Evolutionary conservation across 2,113 vertebrate genomes (phyloP).

Genomic region (Aplodontia rufa): DNA sequence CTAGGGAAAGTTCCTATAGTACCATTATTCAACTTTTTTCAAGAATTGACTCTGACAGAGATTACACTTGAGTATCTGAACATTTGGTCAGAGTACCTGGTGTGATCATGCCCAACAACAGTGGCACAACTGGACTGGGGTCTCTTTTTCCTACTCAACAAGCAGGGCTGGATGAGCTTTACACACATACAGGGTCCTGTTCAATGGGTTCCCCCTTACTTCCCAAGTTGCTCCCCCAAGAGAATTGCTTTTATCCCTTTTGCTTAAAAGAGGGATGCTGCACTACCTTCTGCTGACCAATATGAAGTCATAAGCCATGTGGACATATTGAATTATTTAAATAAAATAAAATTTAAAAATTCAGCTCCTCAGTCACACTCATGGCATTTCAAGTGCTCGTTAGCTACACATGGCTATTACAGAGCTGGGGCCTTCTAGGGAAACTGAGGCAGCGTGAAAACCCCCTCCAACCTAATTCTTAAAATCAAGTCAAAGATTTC

Average conservation of each 20-base stretch:
- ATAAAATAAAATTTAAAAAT: background rate
- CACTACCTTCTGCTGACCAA: fast-evolving
- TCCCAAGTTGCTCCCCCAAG: background rate
- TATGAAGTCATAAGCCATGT: fast-evolving
- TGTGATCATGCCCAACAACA: background rate
- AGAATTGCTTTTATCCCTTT: background rate
- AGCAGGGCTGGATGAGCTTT: background rate
- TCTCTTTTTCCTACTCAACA: background rate
- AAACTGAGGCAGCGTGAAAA: too few species aligned
- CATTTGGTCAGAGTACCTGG: background rate
- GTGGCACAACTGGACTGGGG: background rate
- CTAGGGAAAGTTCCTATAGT: background rate
- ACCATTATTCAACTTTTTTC: background rate
- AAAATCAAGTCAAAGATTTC: too few species aligned
- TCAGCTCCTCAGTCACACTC: background rate
- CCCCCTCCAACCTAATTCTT: too few species aligned
- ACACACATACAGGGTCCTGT: background rate
- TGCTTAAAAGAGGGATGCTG: background rate
- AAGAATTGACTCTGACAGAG: background rate
- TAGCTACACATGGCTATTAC: too few species aligned
- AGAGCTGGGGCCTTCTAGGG: too few species aligned
- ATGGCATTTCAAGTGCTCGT: background rate
- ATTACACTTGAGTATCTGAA: background rate
- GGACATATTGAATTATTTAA: background rate
- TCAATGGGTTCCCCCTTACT: background rate